These are phyloP conservation scores for Lagorchestes hirsutus DNA, from an alignment of 2,797 vertebrate species.

Conservation along the genomic window DNA sequence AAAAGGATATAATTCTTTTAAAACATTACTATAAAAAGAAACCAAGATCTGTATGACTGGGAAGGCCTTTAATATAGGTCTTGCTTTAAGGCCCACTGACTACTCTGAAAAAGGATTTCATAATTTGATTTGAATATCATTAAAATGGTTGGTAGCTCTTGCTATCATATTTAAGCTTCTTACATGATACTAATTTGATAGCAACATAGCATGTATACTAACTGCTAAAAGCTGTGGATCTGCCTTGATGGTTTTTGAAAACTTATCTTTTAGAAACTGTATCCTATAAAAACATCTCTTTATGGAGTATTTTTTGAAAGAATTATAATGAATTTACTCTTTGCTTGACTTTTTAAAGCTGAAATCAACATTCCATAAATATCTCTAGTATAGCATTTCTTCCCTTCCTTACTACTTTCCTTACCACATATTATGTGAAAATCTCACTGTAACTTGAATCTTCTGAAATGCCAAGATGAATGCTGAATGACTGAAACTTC, in stretches of 20 bases:
- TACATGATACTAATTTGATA: background rate
- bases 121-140: constrained; percentile 4
- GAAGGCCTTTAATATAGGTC: background rate
- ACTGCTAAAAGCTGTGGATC: constrained; percentile 38
- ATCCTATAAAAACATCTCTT: constrained; percentile 28
- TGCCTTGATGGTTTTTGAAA: background rate
- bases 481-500: constrained; percentile 25
- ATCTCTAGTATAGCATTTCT: constrained; percentile 75
- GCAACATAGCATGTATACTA: constrained; percentile 1
- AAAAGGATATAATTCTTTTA: background rate
- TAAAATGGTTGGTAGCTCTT: background rate
- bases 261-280: constrained; percentile 48
- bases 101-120: constrained; percentile 12
- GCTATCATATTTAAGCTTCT: background rate
- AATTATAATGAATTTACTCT: constrained; percentile 41
- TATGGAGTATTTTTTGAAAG: constrained; percentile 21
- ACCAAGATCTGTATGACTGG: background rate
- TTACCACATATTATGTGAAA: constrained; percentile 8
- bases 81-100: background rate
- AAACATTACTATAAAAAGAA: background rate
- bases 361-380: constrained; percentile 80
- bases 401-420: constrained; percentile 62
- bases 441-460: constrained; percentile 23
- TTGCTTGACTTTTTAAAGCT: constrained; percentile 55
- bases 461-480: constrained; percentile 35